phyloP scores from a whole-genome alignment of 2,888 invertebrate genomes.

The Nipponacmea schrenckii region DNA sequence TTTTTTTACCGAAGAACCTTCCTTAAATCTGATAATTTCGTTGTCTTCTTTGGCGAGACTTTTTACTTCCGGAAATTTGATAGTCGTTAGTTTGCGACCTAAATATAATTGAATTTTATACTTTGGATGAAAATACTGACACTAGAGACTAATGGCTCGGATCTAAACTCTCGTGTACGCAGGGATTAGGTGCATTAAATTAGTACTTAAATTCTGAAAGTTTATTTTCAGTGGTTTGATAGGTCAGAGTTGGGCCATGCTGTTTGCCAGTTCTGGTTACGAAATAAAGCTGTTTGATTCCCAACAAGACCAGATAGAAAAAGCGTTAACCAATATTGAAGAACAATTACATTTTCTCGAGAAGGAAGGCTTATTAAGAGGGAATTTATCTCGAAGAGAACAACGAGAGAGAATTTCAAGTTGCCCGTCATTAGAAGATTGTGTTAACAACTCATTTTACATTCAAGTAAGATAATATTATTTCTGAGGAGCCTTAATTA shows the following conservation, averaged over 20 bases:
- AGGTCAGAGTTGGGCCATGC: constrained; percentile 96
- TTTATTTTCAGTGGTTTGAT: constrained; percentile 83
- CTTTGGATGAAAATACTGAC: too few species aligned
- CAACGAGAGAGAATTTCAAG: constrained; percentile 84
- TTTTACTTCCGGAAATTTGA: too few species aligned
- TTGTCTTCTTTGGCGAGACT: too few species aligned
- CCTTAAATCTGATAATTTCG: too few species aligned
- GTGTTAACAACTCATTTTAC: constrained; percentile 81
- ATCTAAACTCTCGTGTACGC: too few species aligned
- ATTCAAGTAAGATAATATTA: constrained; percentile 69
- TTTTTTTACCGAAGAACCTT: too few species aligned
- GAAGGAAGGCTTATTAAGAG: constrained; percentile 77
- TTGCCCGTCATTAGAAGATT: constrained; percentile 76
- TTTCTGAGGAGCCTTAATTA: not conserved
- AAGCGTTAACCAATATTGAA: constrained; percentile 77
- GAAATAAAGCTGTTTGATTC: constrained; percentile 85
- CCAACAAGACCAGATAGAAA: constrained; percentile 43
- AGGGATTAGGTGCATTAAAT: too few species aligned
- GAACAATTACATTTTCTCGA: constrained; percentile 71
- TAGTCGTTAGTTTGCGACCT: too few species aligned
- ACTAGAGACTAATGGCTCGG: too few species aligned
- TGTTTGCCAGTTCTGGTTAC: constrained; percentile 91
- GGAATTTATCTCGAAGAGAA: constrained; percentile 77
- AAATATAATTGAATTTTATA: too few species aligned
- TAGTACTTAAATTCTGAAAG: too few species aligned